Percentiles rank a stretch among this genome's conserved stretches.
These are phyloP conservation scores for Triplophysa bombifrons DNA, from an alignment of 2,797 vertebrate genomes.

Conservation along the genomic window DNA sequence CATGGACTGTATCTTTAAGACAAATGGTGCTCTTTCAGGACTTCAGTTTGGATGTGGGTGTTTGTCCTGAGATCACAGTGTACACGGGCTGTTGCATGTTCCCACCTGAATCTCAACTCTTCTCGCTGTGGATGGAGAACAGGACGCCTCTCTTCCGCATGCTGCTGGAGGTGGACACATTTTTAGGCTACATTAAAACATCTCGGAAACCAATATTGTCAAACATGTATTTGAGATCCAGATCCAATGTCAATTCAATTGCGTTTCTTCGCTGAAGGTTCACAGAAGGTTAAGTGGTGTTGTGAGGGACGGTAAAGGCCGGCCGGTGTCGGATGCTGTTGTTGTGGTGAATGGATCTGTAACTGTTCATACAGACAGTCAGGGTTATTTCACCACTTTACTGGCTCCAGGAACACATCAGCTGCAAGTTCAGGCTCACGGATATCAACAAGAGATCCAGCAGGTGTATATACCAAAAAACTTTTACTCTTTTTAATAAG, in stretches of 20 bases:
- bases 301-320: conserved; percentile 88
- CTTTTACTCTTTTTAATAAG: no score
- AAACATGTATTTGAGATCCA: neutral
- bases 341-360: conserved; percentile 86
- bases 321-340: conserved; percentile 84
- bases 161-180: conserved; percentile 89
- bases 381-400: conserved; percentile 91
- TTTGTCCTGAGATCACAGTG: conserved; percentile 95
- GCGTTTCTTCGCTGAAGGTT: conserved; percentile 71
- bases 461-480: conserved; percentile 73
- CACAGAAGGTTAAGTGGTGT: conserved; percentile 92
- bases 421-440: conserved; percentile 75
- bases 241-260: neutral
- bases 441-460: conserved; percentile 87
- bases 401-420: conserved; percentile 88
- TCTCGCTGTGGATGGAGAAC: conserved; percentile 88
- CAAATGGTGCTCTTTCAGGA: conserved; percentile 76
- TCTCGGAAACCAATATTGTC: no score
- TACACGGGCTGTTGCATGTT: conserved; percentile 94
- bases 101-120: conserved; percentile 84
- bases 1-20: neutral
- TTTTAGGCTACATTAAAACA: neutral
- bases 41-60: conserved; percentile 89
- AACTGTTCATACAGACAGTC: conserved; percentile 80
- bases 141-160: conserved; percentile 92